These are phyloP conservation scores for Hedychridium roseum DNA, from an alignment of 2,888 invertebrate genomes.

Conservation along the genomic window DNA sequence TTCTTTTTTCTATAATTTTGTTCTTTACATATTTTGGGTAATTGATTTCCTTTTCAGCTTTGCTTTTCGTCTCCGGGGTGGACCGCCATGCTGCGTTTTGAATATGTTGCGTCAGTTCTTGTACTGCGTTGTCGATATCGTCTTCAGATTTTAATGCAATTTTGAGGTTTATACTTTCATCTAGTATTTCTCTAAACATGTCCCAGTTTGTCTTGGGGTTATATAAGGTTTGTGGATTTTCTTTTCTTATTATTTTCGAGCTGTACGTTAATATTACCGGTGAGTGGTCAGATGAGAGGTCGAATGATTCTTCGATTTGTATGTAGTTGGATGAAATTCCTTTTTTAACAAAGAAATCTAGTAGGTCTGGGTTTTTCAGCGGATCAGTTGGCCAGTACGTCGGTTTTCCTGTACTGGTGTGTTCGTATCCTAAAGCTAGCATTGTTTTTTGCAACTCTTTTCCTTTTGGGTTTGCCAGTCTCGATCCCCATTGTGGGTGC, in stretches of 20 bases:
- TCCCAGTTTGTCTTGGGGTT: constrained; percentile 22
- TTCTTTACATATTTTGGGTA: constrained; percentile 1
- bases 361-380: constrained; percentile 30
- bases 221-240: constrained; percentile 14
- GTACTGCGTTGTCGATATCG: constrained; percentile 22
- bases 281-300: constrained; percentile 30
- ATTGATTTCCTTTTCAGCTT: not conserved
- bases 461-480: constrained; percentile 21
- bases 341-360: constrained; percentile 23
- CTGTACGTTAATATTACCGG: constrained; percentile 20
- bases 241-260: constrained; percentile 9
- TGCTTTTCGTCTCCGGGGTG: not conserved
- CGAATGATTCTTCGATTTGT: constrained; percentile 13
- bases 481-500: constrained; percentile 31
- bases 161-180: constrained; percentile 16
- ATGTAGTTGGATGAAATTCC: constrained; percentile 18
- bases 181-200: constrained; percentile 14
- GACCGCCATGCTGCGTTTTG: constrained; percentile 18
- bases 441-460: constrained; percentile 15
- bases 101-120: constrained; percentile 12
- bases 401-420: constrained; percentile 29
- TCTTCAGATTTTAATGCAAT: constrained; percentile 22
- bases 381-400: constrained; percentile 39
- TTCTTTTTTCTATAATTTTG: constrained; percentile 6
- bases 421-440: not conserved